A percentile compares a stretch with the other conserved stretches of the same genome.
phyloP scores from a whole-genome alignment of 2,113 vertebrate species.

The Microtus ochrogaster region DNA sequence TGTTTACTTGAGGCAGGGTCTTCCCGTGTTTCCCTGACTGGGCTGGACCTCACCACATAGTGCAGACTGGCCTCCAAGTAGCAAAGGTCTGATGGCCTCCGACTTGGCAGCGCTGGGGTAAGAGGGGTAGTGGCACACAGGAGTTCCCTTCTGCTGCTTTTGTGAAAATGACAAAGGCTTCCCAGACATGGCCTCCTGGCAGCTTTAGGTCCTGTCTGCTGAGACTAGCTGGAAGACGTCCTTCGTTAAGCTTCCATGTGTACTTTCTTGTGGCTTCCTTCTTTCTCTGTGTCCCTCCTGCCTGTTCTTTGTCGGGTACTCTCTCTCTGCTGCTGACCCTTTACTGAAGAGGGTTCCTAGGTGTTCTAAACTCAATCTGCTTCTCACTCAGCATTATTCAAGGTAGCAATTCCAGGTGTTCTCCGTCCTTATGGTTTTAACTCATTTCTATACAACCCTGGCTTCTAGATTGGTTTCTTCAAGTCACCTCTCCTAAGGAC shows the following conservation, averaged over 20 bases:
- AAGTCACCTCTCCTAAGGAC: not conserved
- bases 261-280: not conserved
- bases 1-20: not conserved
- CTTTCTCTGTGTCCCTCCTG: not conserved
- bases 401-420: not conserved
- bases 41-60: not conserved
- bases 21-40: not conserved
- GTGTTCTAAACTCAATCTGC: not conserved
- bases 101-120: not conserved
- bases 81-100: not conserved
- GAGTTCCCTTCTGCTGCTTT: not conserved
- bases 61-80: not conserved
- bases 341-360: not conserved
- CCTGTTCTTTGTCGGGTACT: not conserved
- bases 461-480: not conserved
- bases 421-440: not conserved
- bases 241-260: not conserved
- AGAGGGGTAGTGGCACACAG: not conserved
- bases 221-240: not conserved
- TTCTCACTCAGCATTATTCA: not conserved
- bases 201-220: not conserved
- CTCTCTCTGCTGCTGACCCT: not conserved
- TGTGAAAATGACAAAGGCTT: not conserved
- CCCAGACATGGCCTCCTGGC: not conserved
- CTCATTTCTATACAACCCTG: not conserved